Evolutionary conservation across 2,888 invertebrate genomes (phyloP), one percentile per base, ranked within the genome.

Genomic region (Cryptophagus acutangulus): DNA sequence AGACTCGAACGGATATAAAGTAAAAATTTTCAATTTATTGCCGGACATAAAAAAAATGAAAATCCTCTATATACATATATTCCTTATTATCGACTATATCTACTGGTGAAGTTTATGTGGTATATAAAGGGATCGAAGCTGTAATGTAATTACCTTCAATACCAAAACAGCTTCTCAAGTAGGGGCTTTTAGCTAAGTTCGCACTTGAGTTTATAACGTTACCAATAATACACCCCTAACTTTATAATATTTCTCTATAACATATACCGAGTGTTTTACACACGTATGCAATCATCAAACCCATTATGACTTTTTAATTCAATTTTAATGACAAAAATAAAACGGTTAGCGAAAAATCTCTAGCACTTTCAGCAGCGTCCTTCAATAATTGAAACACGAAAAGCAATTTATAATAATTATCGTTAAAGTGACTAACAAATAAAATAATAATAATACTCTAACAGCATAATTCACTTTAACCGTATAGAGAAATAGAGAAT

Each of bases 171-270:
- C 52, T 54, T 51, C 51, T 60, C 55, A 54, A 59, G 62, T 55
- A 52, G 58, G 55, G 47, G 63, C 65, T 63, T 63, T 63, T 58
- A 63, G 61, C 59, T 51, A 59, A 62, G 60, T 63, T 63, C 61
- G 58, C 59, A 60, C 63, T 62, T 53, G 56, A 61, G 58, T 58
- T 59, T 59, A 62, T 58, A 58, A 55, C 59, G 56, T 62, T 64
- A 63, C 57, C 61, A 58, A 61, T 61, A 64, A 62, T 60, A 60
- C 55, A 53, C 55, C 57, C 55, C 55, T 49, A 55, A 55, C 52
- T 55, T 55, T 49, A 48, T 42, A 48, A 47, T 45, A 35, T 40
- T 31, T 16, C 8, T 10, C 8, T 8, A 29, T 8, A 42, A 46
- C 40, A 40, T n/a, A n/a, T n/a, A n/a, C n/a, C n/a, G n/a, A n/a